Evolutionary conservation across 64 coral and sea anemone species (phyloP).

Genomic region (Dendronephthya gigantea): DNA sequence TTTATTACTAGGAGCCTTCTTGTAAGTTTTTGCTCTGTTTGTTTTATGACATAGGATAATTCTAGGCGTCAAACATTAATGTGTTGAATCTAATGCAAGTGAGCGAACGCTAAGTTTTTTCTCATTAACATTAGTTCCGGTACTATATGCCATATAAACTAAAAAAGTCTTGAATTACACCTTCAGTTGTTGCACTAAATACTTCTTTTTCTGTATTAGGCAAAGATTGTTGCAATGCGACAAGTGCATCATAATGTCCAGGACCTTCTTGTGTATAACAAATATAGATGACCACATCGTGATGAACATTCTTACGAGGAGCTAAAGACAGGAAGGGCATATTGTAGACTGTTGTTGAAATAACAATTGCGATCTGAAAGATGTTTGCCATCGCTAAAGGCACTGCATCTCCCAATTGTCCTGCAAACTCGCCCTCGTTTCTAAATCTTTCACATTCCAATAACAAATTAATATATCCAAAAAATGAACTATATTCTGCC

Average conservation of each 20-base stretch:
- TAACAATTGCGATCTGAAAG: slow-evolving; percentile 26
- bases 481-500: neutral
- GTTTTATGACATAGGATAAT: too few species aligned
- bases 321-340: slow-evolving; percentile 36
- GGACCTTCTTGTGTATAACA: slow-evolving; percentile 36
- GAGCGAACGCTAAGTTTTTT: too few species aligned
- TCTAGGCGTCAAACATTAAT: too few species aligned
- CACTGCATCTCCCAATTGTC: slow-evolving; percentile 29
- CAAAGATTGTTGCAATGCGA: too few species aligned
- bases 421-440: slow-evolving; percentile 15
- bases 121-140: too few species aligned
- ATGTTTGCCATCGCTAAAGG: slow-evolving; percentile 37
- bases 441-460: neutral
- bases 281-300: slow-evolving; percentile 14
- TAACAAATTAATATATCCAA: neutral
- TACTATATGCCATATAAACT: too few species aligned
- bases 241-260: slow-evolving; percentile 38
- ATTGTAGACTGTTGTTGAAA: slow-evolving; percentile 38
- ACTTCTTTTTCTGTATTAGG: neutral
- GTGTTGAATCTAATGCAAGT: too few species aligned
- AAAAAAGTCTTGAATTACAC: too few species aligned
- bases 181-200: too few species aligned
- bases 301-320: neutral
- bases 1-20: too few species aligned
- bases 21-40: too few species aligned